These are phyloP conservation scores for Mesorhabditis belari DNA, from an alignment of 2,888 invertebrate species.

Conservation along the genomic window DNA sequence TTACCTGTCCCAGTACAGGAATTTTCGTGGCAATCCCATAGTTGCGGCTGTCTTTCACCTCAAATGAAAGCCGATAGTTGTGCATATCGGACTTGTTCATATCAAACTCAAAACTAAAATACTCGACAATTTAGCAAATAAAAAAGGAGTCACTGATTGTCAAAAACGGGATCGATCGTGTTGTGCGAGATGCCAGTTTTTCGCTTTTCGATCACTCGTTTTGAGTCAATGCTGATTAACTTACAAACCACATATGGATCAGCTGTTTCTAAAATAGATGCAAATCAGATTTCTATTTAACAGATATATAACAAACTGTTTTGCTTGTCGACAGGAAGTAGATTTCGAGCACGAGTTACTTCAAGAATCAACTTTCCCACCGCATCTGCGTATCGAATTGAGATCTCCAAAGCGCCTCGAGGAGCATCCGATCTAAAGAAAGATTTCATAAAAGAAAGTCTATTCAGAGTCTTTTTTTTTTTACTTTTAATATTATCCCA, in stretches of 20 bases:
- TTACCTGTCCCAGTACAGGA: slow-evolving; percentile 44
- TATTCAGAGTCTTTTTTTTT: too few relatives aligned
- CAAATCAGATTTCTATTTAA: neutral
- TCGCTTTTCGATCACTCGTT: slow-evolving; percentile 30
- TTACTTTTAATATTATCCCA: neutral
- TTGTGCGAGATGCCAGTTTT: slow-evolving; percentile 31
- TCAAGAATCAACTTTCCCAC: slow-evolving; percentile 19
- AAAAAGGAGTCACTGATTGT: slow-evolving; percentile 33
- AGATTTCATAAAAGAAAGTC: too few relatives aligned
- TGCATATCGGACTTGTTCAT: slow-evolving; percentile 36
- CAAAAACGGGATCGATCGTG: slow-evolving; percentile 37
- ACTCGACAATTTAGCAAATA: neutral
- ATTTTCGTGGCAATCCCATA: slow-evolving; percentile 43
- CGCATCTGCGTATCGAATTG: slow-evolving; percentile 22
- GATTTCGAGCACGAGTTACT: slow-evolving; percentile 13
- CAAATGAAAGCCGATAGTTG: slow-evolving; percentile 39
- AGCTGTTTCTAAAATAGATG: neutral
- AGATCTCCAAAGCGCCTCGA: slow-evolving; percentile 30
- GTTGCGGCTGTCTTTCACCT: slow-evolving; percentile 48
- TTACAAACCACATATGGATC: too few relatives aligned
- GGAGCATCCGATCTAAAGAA: slow-evolving; percentile 24
- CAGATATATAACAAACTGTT: too few relatives aligned
- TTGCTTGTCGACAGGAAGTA: slow-evolving; percentile 23
- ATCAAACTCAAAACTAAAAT: slow-evolving; percentile 45
- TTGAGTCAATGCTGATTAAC: slow-evolving; percentile 27